Evolutionary conservation across 2,888 invertebrate genomes (phyloP).

Genomic region (Nesidiocoris tenuis): DNA sequence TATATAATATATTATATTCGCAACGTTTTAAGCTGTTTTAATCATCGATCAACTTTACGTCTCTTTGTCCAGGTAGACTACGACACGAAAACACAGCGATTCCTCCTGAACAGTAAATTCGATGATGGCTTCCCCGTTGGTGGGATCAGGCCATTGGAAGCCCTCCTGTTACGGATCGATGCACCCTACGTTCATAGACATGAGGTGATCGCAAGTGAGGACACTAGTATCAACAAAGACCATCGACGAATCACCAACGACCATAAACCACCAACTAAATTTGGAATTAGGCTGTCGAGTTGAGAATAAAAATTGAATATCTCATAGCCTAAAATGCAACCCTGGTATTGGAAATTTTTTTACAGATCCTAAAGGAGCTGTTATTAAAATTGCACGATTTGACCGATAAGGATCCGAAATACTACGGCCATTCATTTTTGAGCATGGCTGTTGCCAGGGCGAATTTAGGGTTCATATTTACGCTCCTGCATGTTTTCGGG

Average conservation of each 20-base stretch:
- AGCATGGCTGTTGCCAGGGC: slow-evolving; percentile 26
- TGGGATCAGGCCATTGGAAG: slow-evolving; percentile 43
- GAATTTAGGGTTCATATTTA: slow-evolving; percentile 25
- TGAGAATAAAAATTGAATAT: too few species aligned
- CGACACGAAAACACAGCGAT: not conserved
- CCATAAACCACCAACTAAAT: too few species aligned
- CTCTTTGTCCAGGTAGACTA: slow-evolving; percentile 13
- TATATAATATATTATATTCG: too few species aligned
- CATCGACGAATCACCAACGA: too few species aligned
- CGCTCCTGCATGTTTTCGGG: slow-evolving; percentile 13
- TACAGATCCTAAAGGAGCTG: slow-evolving; percentile 20
- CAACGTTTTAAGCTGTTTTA: too few species aligned
- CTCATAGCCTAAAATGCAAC: too few species aligned
- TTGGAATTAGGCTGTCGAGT: too few species aligned
- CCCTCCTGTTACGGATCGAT: slow-evolving; percentile 25
- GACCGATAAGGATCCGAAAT: slow-evolving; percentile 8
- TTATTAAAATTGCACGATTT: slow-evolving; percentile 14
- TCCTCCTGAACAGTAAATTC: not conserved
- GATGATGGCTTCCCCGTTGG: not conserved
- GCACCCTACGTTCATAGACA: not conserved
- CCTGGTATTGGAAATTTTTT: too few species aligned
- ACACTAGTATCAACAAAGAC: too few species aligned
- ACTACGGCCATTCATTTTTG: slow-evolving; percentile 22
- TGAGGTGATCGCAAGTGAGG: too few species aligned
- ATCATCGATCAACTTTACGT: not conserved